Evolutionary conservation across 2,113 vertebrate species (phyloP), one percentile per base, ranked within the genome.

Genomic region (Jaculus jaculus): DNA sequence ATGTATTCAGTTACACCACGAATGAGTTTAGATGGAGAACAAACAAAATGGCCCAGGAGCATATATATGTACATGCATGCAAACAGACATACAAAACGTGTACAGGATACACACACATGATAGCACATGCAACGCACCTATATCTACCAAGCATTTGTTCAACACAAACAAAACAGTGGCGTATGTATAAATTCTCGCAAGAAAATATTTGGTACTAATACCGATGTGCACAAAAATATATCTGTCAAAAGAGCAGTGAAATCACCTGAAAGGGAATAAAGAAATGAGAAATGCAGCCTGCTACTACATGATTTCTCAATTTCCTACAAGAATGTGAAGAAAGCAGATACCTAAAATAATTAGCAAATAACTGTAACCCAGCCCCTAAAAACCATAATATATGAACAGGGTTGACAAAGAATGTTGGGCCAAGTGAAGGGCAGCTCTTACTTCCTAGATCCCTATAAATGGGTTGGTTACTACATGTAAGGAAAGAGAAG

Each of bases 311-410:
- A 92, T 95, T 97, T 95, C 89, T 68, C 94, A 74, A 86, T 96
- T 93, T 96, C 89, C 93, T 91, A 96, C 95, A 90, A 94, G 89
- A 96, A 90, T 95, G 95, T 91, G 66, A 97, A 97, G 54, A 97
- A 74, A 96, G 93, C 93, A 93, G 90, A 95, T 94, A 95, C 90
- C 96, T 81, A 94, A 97, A 98, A 97, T 96, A 95, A 97, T 97
- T 96, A 97, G 95, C 91, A 96, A 97, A 97, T 87, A 84, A 37
- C 84, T 94, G 89, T 90, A 96, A 97, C 91, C 79, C 89, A 97
- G 95, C 74, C 92, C 93, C 89, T 91, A 79, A 94, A 94, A 94
- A 96, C 93, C 15, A 82, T 69, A 68, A 88, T 77, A n/a, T 47
- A 74, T n/a, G 39, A 86, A 32, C 51, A 63, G 81, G 18, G 84